Base-by-base conservation (phyloP, 2,888 invertebrate genomes). In the Hypena proboscidalis region DNA sequence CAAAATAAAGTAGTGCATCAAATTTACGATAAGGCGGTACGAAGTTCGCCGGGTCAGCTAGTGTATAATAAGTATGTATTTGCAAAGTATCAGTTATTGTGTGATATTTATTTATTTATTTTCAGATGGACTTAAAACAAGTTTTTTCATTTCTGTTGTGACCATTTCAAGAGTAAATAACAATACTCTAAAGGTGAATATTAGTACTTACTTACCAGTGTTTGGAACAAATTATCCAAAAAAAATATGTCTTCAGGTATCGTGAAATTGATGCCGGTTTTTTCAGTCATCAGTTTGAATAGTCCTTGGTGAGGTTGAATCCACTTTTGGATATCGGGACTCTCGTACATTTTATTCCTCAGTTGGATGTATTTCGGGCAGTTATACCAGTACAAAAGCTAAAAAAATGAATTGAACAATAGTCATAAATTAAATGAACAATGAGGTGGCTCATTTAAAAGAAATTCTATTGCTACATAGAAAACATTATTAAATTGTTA, bases 351-450 rank as follows among this genome's bases (percentile, higher is more conserved):
- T 43, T 70, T 55, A 32, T 83, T 55, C 34, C 84, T 79, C 29
- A 87, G 56, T 61, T 67, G 55, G 3, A 80, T 47, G 43, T 90
- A 92, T 7, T 76, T 67, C 3, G 85, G 86, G 44, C 91, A 91
- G 55, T 87, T 88, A 59, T 87, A 89, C 77, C 85, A 90, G 59
- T 90, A 91, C 19, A 90, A 66, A n/a, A 91, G 67, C 91, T 91
- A 76, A 52, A 36, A 42, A 49, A 44, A 36, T 33, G 38, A 3
- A 30, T 8, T 23, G 20, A 37, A 14, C 4, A 29, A 3, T 11
- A 29, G 26, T 30, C 27, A 22, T 4, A 13, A 36, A 37, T 21
- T 21, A 21, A 21, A 21, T 21, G 8, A 21, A 21, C 8, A 21
- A 21, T 21, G 1, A 21, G n/a, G n/a, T 8, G 8, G 8, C 8